Conservation (phyloP, 2,888 invertebrate species). For the Unio delphinus region DNA sequence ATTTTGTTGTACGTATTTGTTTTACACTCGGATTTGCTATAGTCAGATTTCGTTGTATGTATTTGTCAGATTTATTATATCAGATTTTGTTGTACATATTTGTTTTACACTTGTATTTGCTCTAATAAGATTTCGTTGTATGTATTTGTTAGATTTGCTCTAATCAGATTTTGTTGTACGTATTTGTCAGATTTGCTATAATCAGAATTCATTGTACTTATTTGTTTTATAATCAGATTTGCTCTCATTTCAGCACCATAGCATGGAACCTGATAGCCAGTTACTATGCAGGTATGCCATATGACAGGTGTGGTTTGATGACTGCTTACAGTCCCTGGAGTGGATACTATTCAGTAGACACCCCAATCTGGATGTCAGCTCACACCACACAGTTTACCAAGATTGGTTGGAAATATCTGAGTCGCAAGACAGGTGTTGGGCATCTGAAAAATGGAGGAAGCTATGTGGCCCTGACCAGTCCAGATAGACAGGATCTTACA, state of each 20-base stretch:
- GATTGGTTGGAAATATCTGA: slow-evolving; percentile 68
- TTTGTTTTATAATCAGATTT: no score
- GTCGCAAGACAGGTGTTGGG: slow-evolving; percentile 66
- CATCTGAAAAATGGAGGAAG: slow-evolving; percentile 67
- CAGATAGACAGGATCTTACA: slow-evolving; percentile 64
- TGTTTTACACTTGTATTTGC: no score
- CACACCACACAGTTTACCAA: slow-evolving; percentile 71
- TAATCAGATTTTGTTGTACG: no score
- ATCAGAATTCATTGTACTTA: no score
- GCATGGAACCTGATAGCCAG: slow-evolving; percentile 71
- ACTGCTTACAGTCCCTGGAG: slow-evolving; percentile 71
- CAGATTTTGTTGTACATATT: no score
- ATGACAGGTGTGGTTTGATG: slow-evolving; percentile 68
- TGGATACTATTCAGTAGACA: slow-evolving; percentile 67
- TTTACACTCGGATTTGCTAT: no score
- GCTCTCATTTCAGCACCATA: slow-evolving; percentile 62
- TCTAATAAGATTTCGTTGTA: no score
- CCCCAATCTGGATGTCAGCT: slow-evolving; percentile 70
- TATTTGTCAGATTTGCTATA: no score
- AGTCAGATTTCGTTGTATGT: no score
- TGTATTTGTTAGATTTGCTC: no score
- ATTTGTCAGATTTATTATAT: no score
- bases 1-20: no score
- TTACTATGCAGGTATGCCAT: slow-evolving; percentile 69
- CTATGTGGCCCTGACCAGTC: slow-evolving; percentile 66